Conservation (phyloP, 92 coral and sea anemone species). For the Nematostella vectensis region DNA sequence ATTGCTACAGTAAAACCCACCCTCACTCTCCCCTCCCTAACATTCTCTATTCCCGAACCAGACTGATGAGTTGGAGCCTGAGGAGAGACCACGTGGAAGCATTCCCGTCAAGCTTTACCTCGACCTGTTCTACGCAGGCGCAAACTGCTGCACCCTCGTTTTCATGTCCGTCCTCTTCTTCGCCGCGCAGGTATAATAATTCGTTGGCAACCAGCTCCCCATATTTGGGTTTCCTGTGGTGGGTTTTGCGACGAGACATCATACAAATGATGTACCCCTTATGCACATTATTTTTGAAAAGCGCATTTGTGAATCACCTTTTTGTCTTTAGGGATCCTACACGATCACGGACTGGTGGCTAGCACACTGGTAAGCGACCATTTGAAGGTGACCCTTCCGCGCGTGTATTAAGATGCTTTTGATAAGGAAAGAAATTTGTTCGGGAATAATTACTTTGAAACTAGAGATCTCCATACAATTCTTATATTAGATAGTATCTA, state of each 20-base stretch:
- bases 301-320: background rate
- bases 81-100: conserved; percentile 72
- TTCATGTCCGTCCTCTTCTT: conserved; percentile 31
- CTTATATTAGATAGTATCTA: too few species aligned
- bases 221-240: background rate
- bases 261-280: background rate
- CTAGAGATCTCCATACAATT: too few species aligned
- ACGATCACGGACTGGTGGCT: conserved; percentile 83
- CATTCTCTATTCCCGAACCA: too few species aligned
- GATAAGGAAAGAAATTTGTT: too few species aligned
- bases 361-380: conserved; percentile 72
- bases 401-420: too few species aligned
- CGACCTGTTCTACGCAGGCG: conserved; percentile 75
- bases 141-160: conserved; percentile 26
- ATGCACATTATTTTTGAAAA: too few species aligned
- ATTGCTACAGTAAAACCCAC: too few species aligned
- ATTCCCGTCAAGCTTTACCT: conserved; percentile 57
- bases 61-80: conserved; percentile 46
- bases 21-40: too few species aligned
- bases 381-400: too few species aligned
- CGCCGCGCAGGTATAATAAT: conserved; percentile 65
- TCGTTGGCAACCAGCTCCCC: conserved; percentile 1
- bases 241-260: background rate
- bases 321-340: conserved; percentile 38
- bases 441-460: too few species aligned